phyloP scores from a whole-genome alignment of 2,113 vertebrate species.

The Thunnus maccoyii region DNA sequence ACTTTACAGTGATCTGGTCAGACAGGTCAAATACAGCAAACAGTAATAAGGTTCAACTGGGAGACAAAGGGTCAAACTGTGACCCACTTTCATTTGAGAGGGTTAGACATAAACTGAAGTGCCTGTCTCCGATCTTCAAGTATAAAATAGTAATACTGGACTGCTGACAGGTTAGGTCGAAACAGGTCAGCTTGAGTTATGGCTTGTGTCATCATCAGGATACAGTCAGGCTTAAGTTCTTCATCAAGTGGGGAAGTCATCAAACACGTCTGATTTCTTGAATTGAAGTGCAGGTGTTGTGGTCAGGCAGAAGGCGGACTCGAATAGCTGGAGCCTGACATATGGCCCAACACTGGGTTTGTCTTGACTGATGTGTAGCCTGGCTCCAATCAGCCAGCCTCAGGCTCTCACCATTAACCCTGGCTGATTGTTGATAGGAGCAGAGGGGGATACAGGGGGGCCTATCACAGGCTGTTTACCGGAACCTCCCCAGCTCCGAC shows the following conservation, averaged over 20 bases:
- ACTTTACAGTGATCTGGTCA: conserved; percentile 55
- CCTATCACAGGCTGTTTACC: conserved; percentile 69
- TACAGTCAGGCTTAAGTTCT: conserved; percentile 37
- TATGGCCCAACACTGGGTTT: conserved; percentile 46
- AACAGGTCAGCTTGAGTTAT: conserved; percentile 51
- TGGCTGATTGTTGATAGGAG: conserved; percentile 81
- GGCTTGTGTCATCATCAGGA: conserved; percentile 37
- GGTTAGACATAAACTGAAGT: conserved; percentile 17
- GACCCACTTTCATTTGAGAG: conserved; percentile 44
- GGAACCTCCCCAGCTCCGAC: conserved; percentile 68
- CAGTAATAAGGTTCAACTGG: conserved; percentile 32
- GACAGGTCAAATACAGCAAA: conserved; percentile 45
- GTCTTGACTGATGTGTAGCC: conserved; percentile 76
- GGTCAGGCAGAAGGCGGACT: conserved; percentile 53
- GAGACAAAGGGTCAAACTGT: conserved; percentile 45
- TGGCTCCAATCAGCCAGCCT: conserved; percentile 78
- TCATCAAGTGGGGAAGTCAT: conserved; percentile 39
- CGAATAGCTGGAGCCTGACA: conserved; percentile 55
- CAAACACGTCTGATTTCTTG: conserved; percentile 44
- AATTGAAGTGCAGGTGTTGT: conserved; percentile 49
- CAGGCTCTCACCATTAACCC: conserved; percentile 74
- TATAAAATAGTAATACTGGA: conserved; percentile 34
- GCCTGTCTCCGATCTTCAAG: conserved; percentile 35
- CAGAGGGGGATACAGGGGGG: conserved; percentile 45
- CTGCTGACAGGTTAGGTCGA: conserved; percentile 29